Evolutionary conservation across 2,113 vertebrate species (phyloP).

Genomic region (Procapra przewalskii): DNA sequence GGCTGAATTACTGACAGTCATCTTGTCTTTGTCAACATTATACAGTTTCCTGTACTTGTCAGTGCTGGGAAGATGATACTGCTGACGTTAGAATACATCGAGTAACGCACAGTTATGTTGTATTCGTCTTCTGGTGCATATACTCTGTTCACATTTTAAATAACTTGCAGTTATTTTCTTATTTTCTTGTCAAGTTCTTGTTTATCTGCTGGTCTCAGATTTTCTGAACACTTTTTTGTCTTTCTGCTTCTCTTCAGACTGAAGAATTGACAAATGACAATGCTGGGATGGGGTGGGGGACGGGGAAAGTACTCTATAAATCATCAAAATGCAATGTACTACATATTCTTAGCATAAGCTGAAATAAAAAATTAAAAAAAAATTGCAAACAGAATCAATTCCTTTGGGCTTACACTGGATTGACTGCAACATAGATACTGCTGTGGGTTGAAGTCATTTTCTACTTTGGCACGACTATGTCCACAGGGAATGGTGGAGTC

Average conservation of each 20-base stretch:
- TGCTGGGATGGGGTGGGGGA: not conserved
- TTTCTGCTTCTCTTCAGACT: not conserved
- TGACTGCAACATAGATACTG: not conserved
- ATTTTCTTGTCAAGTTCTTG: constrained; percentile 5
- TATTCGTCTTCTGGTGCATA: not conserved
- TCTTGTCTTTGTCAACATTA: not conserved
- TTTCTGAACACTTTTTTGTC: constrained; percentile 39
- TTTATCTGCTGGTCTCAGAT: not conserved
- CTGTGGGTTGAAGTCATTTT: constrained; percentile 53
- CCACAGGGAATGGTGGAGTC: constrained; percentile 50
- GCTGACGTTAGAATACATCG: not conserved
- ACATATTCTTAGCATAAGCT: not conserved
- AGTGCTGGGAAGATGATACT: constrained; percentile 5
- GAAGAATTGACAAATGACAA: not conserved
- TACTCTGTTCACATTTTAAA: not conserved
- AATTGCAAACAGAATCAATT: constrained; percentile 11
- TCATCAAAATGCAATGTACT: not conserved
- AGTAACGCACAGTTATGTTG: not conserved
- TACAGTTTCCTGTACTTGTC: not conserved
- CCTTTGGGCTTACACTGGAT: not conserved
- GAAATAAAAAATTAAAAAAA: not conserved
- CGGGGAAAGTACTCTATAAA: not conserved
- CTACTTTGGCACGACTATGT: constrained; percentile 16
- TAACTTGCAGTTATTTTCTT: not conserved
- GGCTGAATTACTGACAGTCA: not conserved